Evolutionary conservation across 2,888 invertebrate genomes (phyloP).

Genomic region (Matsumyia berberina): DNA sequence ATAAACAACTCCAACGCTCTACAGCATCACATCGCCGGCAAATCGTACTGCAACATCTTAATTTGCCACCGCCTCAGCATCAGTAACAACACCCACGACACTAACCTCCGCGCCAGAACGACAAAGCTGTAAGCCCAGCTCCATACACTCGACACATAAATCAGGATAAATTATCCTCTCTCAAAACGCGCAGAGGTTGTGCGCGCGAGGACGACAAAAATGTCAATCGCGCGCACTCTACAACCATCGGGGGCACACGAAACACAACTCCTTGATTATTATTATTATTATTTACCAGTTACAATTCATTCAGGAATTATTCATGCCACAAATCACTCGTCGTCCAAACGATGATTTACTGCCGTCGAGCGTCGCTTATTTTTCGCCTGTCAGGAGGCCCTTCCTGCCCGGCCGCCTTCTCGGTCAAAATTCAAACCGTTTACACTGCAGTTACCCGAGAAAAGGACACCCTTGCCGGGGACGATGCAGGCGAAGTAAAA

Average conservation of each 20-base stretch:
- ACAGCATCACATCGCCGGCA: constrained; percentile 8
- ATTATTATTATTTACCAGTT: constrained; percentile 75
- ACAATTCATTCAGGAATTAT: constrained; percentile 77
- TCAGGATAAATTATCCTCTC: constrained; percentile 73
- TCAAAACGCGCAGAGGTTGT: constrained; percentile 46
- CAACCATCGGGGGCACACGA: constrained; percentile 47
- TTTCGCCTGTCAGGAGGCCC: constrained; percentile 71
- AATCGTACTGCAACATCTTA: constrained; percentile 62
- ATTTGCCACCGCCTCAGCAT: constrained; percentile 71
- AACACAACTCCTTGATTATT: constrained; percentile 76
- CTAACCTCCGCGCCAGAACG: constrained; percentile 18
- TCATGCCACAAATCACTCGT: constrained; percentile 77
- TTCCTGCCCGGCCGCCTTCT: constrained; percentile 2
- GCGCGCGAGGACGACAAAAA: constrained; percentile 51
- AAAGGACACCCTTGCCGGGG: constrained; percentile 66
- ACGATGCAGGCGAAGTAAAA: constrained; percentile 1
- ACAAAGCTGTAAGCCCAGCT: constrained; percentile 36
- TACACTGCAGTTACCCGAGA: constrained; percentile 58
- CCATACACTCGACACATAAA: constrained; percentile 66
- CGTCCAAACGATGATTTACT: constrained; percentile 77
- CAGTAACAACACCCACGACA: constrained; percentile 65
- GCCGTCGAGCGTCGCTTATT: constrained; percentile 72
- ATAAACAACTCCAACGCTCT: constrained; percentile 53
- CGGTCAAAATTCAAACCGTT: constrained; percentile 75
- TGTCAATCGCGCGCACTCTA: constrained; percentile 62